These are phyloP conservation scores for Diacarnus erythraeanus DNA, from an alignment of 37 sponge, comb jelly and placozoan species.

Conservation along the genomic window DNA sequence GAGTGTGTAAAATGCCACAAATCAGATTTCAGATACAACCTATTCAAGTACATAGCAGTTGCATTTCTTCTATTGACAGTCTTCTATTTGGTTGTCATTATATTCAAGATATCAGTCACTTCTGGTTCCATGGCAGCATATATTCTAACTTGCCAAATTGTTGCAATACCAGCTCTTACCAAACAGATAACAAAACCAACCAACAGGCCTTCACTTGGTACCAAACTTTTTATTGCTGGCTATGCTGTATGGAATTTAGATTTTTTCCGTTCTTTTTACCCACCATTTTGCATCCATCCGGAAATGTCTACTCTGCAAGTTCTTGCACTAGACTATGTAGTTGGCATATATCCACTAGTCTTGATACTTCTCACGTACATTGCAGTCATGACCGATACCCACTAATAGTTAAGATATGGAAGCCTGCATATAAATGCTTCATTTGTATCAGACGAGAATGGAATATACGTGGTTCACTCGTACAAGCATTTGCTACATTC, in stretches of 20 bases:
- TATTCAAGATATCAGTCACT: constrained; percentile 5
- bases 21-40: neutral
- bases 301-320: neutral
- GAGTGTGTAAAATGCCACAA: constrained; percentile 27
- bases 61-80: constrained; percentile 22
- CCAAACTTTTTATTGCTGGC: neutral
- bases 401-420: constrained; percentile 1
- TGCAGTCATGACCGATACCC: neutral
- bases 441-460: neutral
- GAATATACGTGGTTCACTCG: constrained; percentile 6
- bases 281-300: constrained; percentile 27
- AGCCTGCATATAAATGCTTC: neutral
- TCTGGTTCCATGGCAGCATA: neutral
- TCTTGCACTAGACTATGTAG: neutral
- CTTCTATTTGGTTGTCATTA: constrained; percentile 8
- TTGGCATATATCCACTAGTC: constrained; percentile 8
- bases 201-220: too few relatives aligned
- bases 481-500: constrained; percentile 27
- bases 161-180: neutral
- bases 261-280: neutral
- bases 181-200: neutral
- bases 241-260: constrained; percentile 18
- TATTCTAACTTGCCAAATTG: neutral
- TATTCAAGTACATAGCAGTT: neutral
- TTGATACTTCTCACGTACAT: constrained; percentile 4